phyloP scores from a whole-genome alignment of 2,797 vertebrate species.

The Coilia nasus region DNA sequence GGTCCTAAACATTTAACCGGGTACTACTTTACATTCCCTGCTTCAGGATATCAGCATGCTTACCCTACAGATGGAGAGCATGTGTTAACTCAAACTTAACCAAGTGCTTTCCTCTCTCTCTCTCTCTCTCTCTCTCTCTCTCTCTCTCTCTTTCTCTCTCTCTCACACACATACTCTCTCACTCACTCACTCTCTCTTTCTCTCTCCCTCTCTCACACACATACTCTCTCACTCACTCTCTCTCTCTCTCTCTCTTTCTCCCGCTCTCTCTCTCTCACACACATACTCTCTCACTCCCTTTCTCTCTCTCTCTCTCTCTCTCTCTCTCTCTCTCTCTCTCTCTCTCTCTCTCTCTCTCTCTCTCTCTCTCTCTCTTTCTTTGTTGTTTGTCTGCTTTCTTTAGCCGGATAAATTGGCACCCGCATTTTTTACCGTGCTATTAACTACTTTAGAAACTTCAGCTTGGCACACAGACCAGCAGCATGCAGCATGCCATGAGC shows the following conservation, averaged over 20 bases:
- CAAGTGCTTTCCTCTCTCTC: neutral
- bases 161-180: no score
- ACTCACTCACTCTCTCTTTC: no score
- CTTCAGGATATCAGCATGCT: neutral
- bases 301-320: constrained; percentile 55
- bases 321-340: constrained; percentile 39
- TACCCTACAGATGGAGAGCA: neutral
- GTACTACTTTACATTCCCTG: neutral
- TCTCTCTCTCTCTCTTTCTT: neutral
- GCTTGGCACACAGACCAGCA: constrained; percentile 40
- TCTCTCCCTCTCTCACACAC: no score
- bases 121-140: neutral
- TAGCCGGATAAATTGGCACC: neutral
- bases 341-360: neutral
- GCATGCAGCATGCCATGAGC: constrained; percentile 59
- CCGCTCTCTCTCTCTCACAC: no score
- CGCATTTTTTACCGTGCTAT: neutral
- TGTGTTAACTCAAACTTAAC: neutral
- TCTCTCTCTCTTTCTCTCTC: neutral
- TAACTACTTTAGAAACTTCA: neutral
- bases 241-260: no score
- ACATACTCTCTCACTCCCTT: constrained; percentile 43
- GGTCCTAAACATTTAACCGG: neutral
- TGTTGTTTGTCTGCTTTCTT: neutral
- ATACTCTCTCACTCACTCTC: no score